phyloP scores from a whole-genome alignment of 2,113 vertebrate genomes.

The Colius striatus region DNA sequence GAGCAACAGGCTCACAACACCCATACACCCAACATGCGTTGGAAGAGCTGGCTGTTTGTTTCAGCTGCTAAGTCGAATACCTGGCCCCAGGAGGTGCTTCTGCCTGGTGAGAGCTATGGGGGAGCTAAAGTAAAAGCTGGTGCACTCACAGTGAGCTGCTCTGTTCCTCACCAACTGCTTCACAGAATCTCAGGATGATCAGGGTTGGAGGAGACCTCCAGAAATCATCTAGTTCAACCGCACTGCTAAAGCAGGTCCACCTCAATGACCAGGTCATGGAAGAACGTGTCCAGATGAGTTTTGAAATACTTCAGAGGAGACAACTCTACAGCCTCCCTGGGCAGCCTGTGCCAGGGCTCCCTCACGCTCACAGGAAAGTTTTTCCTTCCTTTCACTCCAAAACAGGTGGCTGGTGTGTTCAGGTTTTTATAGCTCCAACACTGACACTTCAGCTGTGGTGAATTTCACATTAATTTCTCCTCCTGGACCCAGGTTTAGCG shows the following conservation, averaged over 20 bases:
- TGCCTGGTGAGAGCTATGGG: not conserved
- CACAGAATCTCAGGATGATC: too few species aligned
- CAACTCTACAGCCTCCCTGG: too few species aligned
- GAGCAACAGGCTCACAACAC: too few species aligned
- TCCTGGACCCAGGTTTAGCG: not conserved
- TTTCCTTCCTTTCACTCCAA: not conserved
- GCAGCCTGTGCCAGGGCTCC: too few species aligned
- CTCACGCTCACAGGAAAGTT: too few species aligned
- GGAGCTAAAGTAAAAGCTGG: not conserved
- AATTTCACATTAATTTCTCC: not conserved
- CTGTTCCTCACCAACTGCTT: not conserved
- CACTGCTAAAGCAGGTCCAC: too few species aligned
- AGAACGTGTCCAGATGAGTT: too few species aligned
- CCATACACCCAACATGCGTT: accelerated
- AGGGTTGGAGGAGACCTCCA: too few species aligned
- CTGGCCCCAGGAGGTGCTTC: accelerated
- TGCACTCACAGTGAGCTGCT: not conserved
- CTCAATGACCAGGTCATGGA: too few species aligned
- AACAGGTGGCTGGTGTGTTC: not conserved
- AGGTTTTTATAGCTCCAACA: not conserved
- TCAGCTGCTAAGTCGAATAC: not conserved
- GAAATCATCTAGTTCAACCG: too few species aligned
- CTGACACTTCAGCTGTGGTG: not conserved
- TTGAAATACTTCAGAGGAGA: too few species aligned
- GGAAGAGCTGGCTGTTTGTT: not conserved